Percentiles rank a stretch among this genome's conserved stretches.
Conservation (phyloP, 2,797 vertebrate genomes). For the Babyrousa celebensis region DNA sequence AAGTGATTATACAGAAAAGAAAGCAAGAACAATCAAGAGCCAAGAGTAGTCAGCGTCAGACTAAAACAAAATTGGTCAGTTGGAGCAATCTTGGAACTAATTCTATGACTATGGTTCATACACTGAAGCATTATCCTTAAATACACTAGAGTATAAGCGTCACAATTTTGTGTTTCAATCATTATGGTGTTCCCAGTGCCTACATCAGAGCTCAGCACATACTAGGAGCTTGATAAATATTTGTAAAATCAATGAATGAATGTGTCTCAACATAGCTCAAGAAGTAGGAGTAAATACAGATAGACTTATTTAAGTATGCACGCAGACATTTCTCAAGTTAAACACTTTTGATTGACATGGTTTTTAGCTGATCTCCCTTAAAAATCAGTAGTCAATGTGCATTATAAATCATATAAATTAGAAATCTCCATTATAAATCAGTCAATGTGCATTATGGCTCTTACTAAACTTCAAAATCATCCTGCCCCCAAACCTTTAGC, state of each 20-base stretch:
- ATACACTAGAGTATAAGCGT: neutral
- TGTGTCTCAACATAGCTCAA: slow-evolving; percentile 26
- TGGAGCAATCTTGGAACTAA: neutral
- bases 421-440: neutral
- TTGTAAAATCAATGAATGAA: slow-evolving; percentile 42
- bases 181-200: neutral
- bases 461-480: slow-evolving; percentile 37
- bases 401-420: neutral
- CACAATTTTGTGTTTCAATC: slow-evolving; percentile 31
- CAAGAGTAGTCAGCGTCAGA: neutral
- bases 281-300: neutral
- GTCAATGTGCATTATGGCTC: neutral
- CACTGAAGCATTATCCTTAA: slow-evolving; percentile 9
- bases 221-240: slow-evolving; percentile 4
- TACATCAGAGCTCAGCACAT: neutral
- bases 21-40: neutral
- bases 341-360: neutral
- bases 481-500: slow-evolving; percentile 26
- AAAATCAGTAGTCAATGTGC: neutral
- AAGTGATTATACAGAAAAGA: slow-evolving; percentile 2
- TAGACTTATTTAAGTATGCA: slow-evolving; percentile 11
- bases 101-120: neutral
- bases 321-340: slow-evolving; percentile 43
- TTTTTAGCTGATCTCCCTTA: slow-evolving; percentile 11
- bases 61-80: neutral